Conservation (phyloP, 2,797 vertebrate species). For the Mormyrops boulengeri region DNA sequence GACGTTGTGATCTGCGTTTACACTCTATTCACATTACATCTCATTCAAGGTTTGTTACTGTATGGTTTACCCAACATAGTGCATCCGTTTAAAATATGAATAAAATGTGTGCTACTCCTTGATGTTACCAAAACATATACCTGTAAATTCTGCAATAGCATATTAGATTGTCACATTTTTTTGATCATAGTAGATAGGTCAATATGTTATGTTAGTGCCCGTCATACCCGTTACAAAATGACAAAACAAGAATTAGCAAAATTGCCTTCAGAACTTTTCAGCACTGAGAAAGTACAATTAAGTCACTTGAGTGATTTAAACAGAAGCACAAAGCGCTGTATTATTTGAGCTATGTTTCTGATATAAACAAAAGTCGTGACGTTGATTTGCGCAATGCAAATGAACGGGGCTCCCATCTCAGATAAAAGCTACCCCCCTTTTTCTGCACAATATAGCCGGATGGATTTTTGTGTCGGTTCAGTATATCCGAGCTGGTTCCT, state of each 20-base stretch:
- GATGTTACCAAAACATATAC: conserved; percentile 13
- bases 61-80: conserved; percentile 32
- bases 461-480: background rate
- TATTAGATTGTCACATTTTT: background rate
- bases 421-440: background rate
- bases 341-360: background rate
- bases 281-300: background rate
- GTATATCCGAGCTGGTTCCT: background rate
- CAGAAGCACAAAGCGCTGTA: background rate
- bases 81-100: conserved; percentile 33
- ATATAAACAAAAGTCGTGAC: background rate
- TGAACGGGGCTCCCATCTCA: background rate
- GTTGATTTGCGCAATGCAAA: background rate
- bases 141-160: conserved; percentile 5
- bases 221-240: background rate
- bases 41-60: conserved; percentile 31
- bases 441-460: background rate
- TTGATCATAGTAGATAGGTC: background rate
- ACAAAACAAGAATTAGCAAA: background rate
- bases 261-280: background rate
- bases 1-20: background rate
- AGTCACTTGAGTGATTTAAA: background rate
- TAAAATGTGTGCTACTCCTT: conserved; percentile 21
- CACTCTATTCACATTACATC: conserved; percentile 9
- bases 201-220: background rate